phyloP scores from a whole-genome alignment of 2,113 vertebrate genomes.

The Tichodroma muraria region DNA sequence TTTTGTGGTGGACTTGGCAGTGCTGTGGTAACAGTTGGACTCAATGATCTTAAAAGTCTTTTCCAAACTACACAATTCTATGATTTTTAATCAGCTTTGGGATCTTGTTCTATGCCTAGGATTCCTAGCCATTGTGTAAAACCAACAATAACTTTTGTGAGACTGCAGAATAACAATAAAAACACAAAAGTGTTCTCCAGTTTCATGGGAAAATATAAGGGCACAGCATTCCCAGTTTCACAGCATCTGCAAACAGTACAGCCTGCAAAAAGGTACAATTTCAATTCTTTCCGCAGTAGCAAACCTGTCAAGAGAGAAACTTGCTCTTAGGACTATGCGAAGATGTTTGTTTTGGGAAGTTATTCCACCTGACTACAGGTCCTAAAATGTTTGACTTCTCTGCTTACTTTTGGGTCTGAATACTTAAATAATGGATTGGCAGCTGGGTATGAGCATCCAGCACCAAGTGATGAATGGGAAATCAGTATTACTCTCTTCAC shows the following conservation, averaged over 20 bases:
- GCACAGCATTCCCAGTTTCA: background rate
- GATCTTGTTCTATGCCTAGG: background rate
- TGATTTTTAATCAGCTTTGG: background rate
- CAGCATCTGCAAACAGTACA: background rate
- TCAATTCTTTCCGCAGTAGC: background rate
- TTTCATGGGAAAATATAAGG: background rate
- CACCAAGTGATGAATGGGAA: background rate
- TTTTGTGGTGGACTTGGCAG: background rate
- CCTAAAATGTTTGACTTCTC: background rate
- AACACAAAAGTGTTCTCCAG: background rate
- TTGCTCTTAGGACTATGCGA: background rate
- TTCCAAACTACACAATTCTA: background rate
- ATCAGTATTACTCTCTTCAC: background rate
- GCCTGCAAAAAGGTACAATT: background rate
- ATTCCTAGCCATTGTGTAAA: background rate
- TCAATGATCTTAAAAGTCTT: background rate
- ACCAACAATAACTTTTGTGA: background rate
- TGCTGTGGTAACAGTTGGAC: background rate
- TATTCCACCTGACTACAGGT: background rate
- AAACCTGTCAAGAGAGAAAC: background rate
- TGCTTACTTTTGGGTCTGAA: background rate
- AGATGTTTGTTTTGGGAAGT: background rate
- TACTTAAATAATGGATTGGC: background rate
- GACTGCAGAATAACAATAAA: background rate
- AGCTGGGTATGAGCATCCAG: background rate